Percentiles rank a stretch among this genome's conserved stretches.
These are phyloP conservation scores for Egretta garzetta DNA, from an alignment of 2,113 vertebrate genomes.

Conservation along the genomic window DNA sequence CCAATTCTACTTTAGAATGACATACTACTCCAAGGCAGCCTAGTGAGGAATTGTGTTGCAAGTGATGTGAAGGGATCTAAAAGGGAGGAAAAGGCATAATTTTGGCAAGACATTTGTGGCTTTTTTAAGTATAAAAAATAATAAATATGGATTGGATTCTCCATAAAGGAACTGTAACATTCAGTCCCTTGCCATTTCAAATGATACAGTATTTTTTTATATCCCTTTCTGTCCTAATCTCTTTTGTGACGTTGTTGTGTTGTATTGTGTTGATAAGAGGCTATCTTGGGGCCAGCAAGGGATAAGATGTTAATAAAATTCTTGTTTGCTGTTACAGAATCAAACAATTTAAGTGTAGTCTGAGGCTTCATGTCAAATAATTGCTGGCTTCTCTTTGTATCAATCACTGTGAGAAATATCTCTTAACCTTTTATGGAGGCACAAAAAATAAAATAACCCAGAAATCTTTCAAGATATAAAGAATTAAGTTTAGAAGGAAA, in stretches of 20 bases:
- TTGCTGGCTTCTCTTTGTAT: slow-evolving; percentile 43
- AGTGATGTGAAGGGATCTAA: neutral
- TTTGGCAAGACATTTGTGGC: slow-evolving; percentile 45
- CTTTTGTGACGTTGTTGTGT: slow-evolving; percentile 47
- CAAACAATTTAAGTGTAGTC: slow-evolving; percentile 52
- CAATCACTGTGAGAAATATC: slow-evolving; percentile 20
- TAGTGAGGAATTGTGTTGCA: slow-evolving; percentile 1
- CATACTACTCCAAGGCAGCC: neutral
- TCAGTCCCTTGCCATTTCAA: slow-evolving; percentile 46
- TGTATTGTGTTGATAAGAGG: slow-evolving; percentile 63
- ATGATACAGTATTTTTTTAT: slow-evolving; percentile 22
- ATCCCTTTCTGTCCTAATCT: slow-evolving; percentile 44
- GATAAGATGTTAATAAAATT: slow-evolving; percentile 69
- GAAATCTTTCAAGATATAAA: neutral
- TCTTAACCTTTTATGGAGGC: slow-evolving; percentile 29
- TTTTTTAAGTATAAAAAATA: slow-evolving; percentile 20
- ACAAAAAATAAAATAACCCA: neutral
- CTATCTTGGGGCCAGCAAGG: slow-evolving; percentile 55
- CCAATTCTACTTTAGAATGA: slow-evolving; percentile 29
- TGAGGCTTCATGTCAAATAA: slow-evolving; percentile 60
- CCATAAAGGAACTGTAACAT: neutral
- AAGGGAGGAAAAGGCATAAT: neutral
- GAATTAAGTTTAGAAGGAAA: neutral
- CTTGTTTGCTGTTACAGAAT: slow-evolving; percentile 60
- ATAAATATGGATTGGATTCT: neutral